Conservation (phyloP, 2,797 vertebrate species). For the Etheostoma perlongum region DNA sequence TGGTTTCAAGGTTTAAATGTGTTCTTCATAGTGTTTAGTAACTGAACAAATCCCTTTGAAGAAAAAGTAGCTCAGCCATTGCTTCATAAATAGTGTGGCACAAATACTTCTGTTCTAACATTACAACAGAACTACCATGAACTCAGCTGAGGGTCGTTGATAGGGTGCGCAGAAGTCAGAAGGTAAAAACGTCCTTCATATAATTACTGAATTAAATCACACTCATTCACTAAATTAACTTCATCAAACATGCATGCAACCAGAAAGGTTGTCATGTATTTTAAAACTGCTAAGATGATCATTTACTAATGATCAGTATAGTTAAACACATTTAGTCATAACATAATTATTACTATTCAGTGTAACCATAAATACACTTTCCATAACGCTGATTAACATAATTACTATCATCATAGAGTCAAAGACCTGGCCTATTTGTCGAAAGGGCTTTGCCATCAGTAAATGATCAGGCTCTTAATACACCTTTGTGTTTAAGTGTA, state of each 20-base stretch:
- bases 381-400: background rate
- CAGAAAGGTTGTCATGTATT: background rate
- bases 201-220: background rate
- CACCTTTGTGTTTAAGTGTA: constrained; percentile 9
- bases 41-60: background rate
- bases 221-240: background rate
- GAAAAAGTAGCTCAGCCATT: background rate
- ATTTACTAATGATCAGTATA: background rate
- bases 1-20: background rate
- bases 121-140: constrained; percentile 22
- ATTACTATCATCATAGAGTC: constrained; percentile 9
- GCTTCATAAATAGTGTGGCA: constrained; percentile 16
- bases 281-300: background rate
- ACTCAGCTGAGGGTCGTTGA: background rate
- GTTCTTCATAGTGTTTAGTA: background rate
- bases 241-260: background rate
- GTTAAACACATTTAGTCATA: background rate
- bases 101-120: background rate
- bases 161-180: background rate
- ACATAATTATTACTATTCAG: background rate
- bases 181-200: background rate
- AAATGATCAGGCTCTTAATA: background rate
- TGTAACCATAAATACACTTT: background rate
- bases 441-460: background rate
- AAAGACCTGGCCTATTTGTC: background rate